Conservation (phyloP, 2,888 invertebrate species). For the Miltochrista miniata region DNA sequence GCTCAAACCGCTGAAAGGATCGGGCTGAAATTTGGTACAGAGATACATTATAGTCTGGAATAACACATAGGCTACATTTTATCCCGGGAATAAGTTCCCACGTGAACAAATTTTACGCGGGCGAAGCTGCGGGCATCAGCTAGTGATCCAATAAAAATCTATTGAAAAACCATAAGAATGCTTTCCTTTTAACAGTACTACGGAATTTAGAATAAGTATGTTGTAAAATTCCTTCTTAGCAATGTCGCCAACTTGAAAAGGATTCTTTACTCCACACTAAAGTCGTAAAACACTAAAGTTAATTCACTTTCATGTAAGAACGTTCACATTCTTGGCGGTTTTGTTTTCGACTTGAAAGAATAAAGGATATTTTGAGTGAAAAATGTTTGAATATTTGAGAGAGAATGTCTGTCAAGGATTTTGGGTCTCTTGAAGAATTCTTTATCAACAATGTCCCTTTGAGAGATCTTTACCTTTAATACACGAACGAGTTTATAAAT, state of each 20-base stretch:
- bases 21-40: no score
- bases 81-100: no score
- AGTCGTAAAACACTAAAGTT: background rate
- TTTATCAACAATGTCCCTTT: background rate
- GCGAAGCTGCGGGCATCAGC: no score
- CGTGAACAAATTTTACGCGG: no score
- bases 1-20: no score
- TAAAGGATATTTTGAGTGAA: background rate
- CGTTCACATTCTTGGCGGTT: background rate
- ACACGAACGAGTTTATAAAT: no score
- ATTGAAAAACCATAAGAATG: no score
- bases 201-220: background rate
- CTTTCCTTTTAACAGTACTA: background rate
- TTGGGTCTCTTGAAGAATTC: background rate
- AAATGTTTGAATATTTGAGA: background rate
- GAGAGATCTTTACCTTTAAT: background rate
- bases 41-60: no score
- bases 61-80: no score
- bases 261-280: conserved; percentile 1
- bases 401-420: background rate
- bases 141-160: no score
- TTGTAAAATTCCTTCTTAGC: background rate
- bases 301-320: background rate
- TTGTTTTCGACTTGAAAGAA: background rate
- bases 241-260: conserved; percentile 5